Conservation (phyloP, 1,140 invertebrate genomes). For the Drosophila athabasca region DNA sequence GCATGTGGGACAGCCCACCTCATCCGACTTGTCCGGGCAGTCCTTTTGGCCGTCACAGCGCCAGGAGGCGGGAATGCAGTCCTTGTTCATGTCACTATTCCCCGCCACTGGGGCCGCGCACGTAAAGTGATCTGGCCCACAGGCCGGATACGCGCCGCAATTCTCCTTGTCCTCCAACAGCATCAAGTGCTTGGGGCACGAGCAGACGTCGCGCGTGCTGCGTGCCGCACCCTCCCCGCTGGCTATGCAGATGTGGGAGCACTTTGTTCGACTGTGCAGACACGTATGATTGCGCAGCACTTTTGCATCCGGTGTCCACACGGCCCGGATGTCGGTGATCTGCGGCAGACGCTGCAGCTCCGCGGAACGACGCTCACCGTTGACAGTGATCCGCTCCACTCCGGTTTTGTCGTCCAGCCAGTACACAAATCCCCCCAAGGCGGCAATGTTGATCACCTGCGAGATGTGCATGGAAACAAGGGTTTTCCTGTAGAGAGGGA, state of each 20-base stretch:
- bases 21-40: slow-evolving; percentile 93
- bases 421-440: slow-evolving; percentile 90
- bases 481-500: slow-evolving; percentile 72
- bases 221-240: slow-evolving; percentile 85
- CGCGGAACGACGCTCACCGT: slow-evolving; percentile 84
- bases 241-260: slow-evolving; percentile 87
- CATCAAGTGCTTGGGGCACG: slow-evolving; percentile 90
- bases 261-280: slow-evolving; percentile 75
- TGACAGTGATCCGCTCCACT: slow-evolving; percentile 85
- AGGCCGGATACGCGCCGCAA: slow-evolving; percentile 89
- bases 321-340: slow-evolving; percentile 87
- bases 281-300: slow-evolving; percentile 79
- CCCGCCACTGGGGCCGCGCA: slow-evolving; percentile 85
- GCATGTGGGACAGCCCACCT: slow-evolving; percentile 89
- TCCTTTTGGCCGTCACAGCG: slow-evolving; percentile 85
- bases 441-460: slow-evolving; percentile 86
- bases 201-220: slow-evolving; percentile 86
- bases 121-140: slow-evolving; percentile 90
- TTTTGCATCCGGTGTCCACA: slow-evolving; percentile 83
- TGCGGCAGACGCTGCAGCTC: slow-evolving; percentile 84
- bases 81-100: slow-evolving; percentile 84
- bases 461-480: slow-evolving; percentile 83
- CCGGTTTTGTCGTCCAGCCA: slow-evolving; percentile 91
- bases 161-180: slow-evolving; percentile 88
- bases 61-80: slow-evolving; percentile 94